Conservation (phyloP, 2,113 vertebrate genomes). For the Hystrix brachyura region DNA sequence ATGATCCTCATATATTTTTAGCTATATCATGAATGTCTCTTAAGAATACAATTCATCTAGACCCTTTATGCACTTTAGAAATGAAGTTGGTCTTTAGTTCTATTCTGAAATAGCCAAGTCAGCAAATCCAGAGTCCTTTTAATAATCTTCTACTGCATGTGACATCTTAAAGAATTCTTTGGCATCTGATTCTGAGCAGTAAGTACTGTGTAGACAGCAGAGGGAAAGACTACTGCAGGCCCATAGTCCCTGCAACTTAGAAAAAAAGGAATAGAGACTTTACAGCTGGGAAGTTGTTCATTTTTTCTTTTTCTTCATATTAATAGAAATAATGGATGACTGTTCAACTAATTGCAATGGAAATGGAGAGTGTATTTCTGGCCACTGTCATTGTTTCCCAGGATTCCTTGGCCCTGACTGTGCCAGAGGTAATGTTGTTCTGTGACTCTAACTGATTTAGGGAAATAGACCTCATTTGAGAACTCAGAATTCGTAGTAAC, state of each 20-base stretch:
- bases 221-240: conserved; percentile 37
- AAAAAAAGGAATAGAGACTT: conserved; percentile 6
- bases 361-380: conserved; percentile 98
- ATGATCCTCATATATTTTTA: conserved; percentile 64
- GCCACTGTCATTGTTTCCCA: conserved; percentile 97
- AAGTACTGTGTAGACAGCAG: conserved; percentile 34
- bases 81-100: conserved; percentile 64
- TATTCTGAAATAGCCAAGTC: conserved; percentile 64
- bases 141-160: conserved; percentile 70
- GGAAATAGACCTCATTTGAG: conserved; percentile 7
- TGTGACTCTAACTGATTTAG: conserved; percentile 30
- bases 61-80: conserved; percentile 63
- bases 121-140: conserved; percentile 58
- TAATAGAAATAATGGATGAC: conserved; percentile 96
- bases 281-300: neutral
- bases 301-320: conserved; percentile 73
- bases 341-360: conserved; percentile 98
- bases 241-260: conserved; percentile 56
- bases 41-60: conserved; percentile 66
- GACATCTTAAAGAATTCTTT: conserved; percentile 69
- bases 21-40: conserved; percentile 47
- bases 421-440: conserved; percentile 93
- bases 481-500: conserved; percentile 11
- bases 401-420: conserved; percentile 98
- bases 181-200: conserved; percentile 68